phyloP scores from a whole-genome alignment of 2,113 vertebrate species.

The Protobothrops flavoviridis region DNA sequence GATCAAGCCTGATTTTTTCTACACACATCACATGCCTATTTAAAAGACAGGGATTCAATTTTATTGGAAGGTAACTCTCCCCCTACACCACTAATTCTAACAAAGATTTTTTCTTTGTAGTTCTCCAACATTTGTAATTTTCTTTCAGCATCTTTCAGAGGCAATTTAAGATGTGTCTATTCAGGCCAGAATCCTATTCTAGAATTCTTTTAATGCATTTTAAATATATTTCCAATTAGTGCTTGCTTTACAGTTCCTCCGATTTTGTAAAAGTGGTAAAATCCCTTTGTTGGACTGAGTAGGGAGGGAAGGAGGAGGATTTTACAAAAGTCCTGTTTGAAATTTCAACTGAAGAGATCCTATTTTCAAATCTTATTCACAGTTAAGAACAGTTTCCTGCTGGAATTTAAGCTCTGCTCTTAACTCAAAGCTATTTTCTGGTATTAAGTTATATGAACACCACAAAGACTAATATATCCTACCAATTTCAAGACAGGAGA shows the following conservation, averaged over 20 bases:
- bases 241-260: background rate
- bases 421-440: background rate
- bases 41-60: background rate
- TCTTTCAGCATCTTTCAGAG: background rate
- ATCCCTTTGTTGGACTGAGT: background rate
- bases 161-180: background rate
- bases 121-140: background rate
- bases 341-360: background rate
- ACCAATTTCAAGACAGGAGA: background rate
- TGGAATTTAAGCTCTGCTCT: background rate
- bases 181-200: background rate
- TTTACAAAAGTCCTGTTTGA: background rate
- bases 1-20: background rate
- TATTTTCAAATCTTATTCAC: background rate
- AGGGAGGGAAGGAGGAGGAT: background rate
- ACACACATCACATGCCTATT: background rate
- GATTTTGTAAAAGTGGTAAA: background rate
- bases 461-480: background rate
- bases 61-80: background rate
- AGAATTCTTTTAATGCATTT: background rate
- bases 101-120: background rate
- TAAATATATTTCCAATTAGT: background rate
- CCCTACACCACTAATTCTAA: background rate
- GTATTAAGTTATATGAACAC: background rate
- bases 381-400: background rate